Evolutionary conservation across 2,888 invertebrate species (phyloP).

Genomic region (Idaea biselata): DNA sequence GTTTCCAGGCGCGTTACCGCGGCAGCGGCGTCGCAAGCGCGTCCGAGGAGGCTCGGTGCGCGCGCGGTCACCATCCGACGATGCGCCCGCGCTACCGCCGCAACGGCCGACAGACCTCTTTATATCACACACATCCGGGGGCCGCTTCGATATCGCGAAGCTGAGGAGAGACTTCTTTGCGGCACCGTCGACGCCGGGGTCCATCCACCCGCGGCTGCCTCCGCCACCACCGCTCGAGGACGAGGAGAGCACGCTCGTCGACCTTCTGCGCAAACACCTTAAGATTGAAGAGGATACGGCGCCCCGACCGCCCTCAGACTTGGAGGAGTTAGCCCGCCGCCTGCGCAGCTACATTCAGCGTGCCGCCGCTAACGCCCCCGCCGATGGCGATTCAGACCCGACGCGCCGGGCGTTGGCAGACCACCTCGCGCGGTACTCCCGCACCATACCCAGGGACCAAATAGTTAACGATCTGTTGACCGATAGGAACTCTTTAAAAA

Average conservation of each 20-base stretch:
- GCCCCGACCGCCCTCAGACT: conserved; percentile 70
- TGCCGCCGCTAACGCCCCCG: conserved; percentile 57
- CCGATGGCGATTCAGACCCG: conserved; percentile 56
- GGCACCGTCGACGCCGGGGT: conserved; percentile 61
- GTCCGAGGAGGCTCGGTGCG: conserved; percentile 85
- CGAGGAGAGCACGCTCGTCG: conserved; percentile 81
- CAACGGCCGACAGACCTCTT: conserved; percentile 71
- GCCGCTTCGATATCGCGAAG: conserved; percentile 85
- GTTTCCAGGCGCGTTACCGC: conserved; percentile 86
- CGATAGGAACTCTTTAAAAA: conserved; percentile 86
- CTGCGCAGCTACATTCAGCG: conserved; percentile 80
- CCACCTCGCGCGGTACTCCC: conserved; percentile 84
- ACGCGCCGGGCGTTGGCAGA: conserved; percentile 81
- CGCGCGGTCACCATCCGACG: conserved; percentile 84
- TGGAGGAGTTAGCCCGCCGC: conserved; percentile 83
- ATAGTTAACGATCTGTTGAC: conserved; percentile 87
- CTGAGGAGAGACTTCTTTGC: conserved; percentile 85
- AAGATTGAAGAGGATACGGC: conserved; percentile 79
- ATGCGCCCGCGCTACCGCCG: conserved; percentile 70
- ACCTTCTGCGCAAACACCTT: conserved; percentile 85
- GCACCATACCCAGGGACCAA: conserved; percentile 83
- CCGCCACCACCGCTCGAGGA: conserved; percentile 50
- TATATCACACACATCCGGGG: conserved; percentile 78
- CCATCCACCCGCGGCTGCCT: conserved; percentile 38
- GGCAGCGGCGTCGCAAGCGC: conserved; percentile 78